Evolutionary conservation across 2,797 vertebrate species (phyloP), one percentile per base, ranked within the genome.

Genomic region (Hippopotamyrus pictus): DNA sequence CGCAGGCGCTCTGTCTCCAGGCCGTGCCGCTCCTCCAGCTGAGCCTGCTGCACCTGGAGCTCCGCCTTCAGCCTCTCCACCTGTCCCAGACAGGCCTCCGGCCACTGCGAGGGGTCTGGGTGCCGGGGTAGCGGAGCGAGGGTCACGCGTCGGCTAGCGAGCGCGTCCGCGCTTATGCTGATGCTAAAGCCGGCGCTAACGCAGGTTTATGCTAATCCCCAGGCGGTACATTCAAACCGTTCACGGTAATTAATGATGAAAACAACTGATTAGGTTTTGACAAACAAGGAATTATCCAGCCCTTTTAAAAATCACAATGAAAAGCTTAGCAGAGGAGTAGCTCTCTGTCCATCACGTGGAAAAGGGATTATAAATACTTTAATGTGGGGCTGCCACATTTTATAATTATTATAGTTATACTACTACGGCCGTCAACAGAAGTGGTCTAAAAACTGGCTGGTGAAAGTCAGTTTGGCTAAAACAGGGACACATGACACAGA

Each of bases 1-100:
- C 94, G 89, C n/a, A 97, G 94, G 53, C 46, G 95, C 92, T 97
- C 95, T 91, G 98, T 89, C 90, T 98, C 97, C 88, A 95, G 95
- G 87, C 91, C 76, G 90, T 97, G 96, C 86, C 94, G 95, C 46
- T 96, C 92, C 93, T 98, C 97, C 90, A 97, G 94, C 33, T 93
- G 95, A 0, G 90, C 87, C 91, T 94, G 94, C 90, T 95, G 94
- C 91, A 94, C 92, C 90, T 94, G 94, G 89, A 95, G 94, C 44
- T 95, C 94, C 0, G 88, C 92, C 94, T 95, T 97, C 91, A 96
- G 91, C 88, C 91, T 94, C 90, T 94, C 93, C 1, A 92, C 53
- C 53, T 96, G 95, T 92, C 92, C 87, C 0, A 89, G 89, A 53
- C 89, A 90, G 88, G 9, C 62, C 90, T 46, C 90, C 8, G 90